Conservation (phyloP, 2,888 invertebrate genomes). For the Malthinus seriepunctatus region DNA sequence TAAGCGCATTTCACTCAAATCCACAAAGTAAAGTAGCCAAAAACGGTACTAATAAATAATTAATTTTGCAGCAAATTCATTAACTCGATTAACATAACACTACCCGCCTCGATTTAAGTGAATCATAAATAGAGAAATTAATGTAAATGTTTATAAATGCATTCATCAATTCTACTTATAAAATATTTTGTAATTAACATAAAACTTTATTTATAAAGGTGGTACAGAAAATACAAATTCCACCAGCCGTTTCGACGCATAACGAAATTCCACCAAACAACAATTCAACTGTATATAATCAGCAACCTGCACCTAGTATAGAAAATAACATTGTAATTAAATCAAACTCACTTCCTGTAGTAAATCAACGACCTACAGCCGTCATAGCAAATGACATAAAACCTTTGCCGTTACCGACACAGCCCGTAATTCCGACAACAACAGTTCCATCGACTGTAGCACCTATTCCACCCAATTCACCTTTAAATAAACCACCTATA, state of each 20-base stretch:
- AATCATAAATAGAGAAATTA: too few species aligned
- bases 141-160: too few species aligned
- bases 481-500: slow-evolving; percentile 47
- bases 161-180: too few species aligned
- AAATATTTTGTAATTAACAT: neutral
- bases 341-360: slow-evolving; percentile 12
- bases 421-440: slow-evolving; percentile 48
- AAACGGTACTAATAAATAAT: too few species aligned
- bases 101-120: too few species aligned
- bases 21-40: too few species aligned
- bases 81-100: too few species aligned
- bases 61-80: too few species aligned
- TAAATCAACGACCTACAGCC: slow-evolving; percentile 39
- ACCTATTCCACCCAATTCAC: slow-evolving; percentile 28
- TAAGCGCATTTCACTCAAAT: too few species aligned
- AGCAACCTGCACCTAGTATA: slow-evolving; percentile 31
- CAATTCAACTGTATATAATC: slow-evolving; percentile 33
- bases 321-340: slow-evolving; percentile 29
- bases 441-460: slow-evolving; percentile 43
- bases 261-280: slow-evolving; percentile 34
- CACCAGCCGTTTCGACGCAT: slow-evolving; percentile 35
- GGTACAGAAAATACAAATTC: slow-evolving; percentile 40
- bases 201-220: slow-evolving; percentile 34
- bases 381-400: slow-evolving; percentile 43
- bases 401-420: slow-evolving; percentile 36